Evolutionary conservation across 2,113 vertebrate genomes (phyloP), one percentile per base, ranked within the genome.

Genomic region (Gnathonemus longibarbis): DNA sequence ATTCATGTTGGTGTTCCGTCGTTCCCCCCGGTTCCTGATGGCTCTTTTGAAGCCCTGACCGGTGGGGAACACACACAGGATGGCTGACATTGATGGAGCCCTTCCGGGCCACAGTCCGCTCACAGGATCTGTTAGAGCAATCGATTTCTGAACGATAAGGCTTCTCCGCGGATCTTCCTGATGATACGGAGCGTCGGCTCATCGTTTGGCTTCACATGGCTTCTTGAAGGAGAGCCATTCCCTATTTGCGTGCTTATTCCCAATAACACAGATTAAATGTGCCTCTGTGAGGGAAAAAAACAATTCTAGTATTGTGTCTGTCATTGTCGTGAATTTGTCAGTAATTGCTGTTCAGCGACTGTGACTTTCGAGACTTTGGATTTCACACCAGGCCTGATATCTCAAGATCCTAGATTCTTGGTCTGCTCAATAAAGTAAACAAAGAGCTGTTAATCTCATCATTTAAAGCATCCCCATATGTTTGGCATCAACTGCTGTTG

Each of bases 1-100:
- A 97, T 96, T 97, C 95, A 97, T 97, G 93, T 92, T 93, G 91
- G 93, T 96, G 93, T 94, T 91, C 91, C 90, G 90, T 92, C 92
- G 92, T 93, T 96, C 95, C 91, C 88, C 93, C 35, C 15, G 5
- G 2, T 91, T 91, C 90, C 93, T 62, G 56, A 91, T 91, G 92
- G 91, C 90, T 94, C 88, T 91, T 93, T 85, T 85, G 92, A 84
- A 90, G 91, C 91, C 90, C 91, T 94, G 91, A 92, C 92, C 94
- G 92, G 58, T 21, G 50, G 90, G 92, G 89, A 89, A 91, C 92
- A 92, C 92, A 84, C 90, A 84, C 48, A 2, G 90, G 87, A 92
- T 88, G 89, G 93, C 91, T 91, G 90, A 91, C 92, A 91, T 89
- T 91, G 91, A 94, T 88, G 80, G 91, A 94, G 90, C 17, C 84